Base-by-base conservation (phyloP, 2,888 invertebrate genomes). In the Gymnosoma rotundatum region DNA sequence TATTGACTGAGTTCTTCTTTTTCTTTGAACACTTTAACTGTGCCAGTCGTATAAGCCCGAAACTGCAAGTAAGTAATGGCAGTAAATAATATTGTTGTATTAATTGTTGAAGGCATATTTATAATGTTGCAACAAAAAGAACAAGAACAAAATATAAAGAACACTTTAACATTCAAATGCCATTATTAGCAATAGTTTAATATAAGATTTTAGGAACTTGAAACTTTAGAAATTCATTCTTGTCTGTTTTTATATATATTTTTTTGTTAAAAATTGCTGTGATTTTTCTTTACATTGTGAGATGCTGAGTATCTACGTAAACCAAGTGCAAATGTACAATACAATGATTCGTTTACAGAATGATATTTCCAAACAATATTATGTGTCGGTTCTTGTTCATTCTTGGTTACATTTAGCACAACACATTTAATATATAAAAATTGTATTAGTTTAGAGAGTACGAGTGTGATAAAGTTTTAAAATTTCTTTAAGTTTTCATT, bases 181-280 rank as follows among this genome's bases (percentile, higher is more conserved):
- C 86, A 86, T 89, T 89, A 89, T 90, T 89, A 88, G 88, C 89
- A 89, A 87, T 88, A 89, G 87, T 90, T 90, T 89, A 89, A 90
- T 90, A 89, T 90, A 87, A 89, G 89, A 90, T 89, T 89, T 89
- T 89, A 89, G 89, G 89, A 90, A 90, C 89, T 87, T 86, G 83
- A 88, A 90, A 88, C 73, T 83, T 83, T 73, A 21, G 70, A 76
- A 75, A 70, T 81, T 75, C 58, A 75, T 81, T 76, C 48, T 79
- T 42, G 64, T 32, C 32, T 5, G 6, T 32, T 32, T 32, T 76
- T 79, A 54, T 73, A 42, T 42, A 60, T 60, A 38, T 48, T 64
- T 70, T 79, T 66, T 72, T 25, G 42, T 58, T 56, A 38, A 64
- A 25, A 5, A 79, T 58, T 48, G 64, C 32, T 66, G 14, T 5